A percentile compares a stretch with the other conserved stretches of the same genome.
Evolutionary conservation across 2,113 vertebrate genomes (phyloP).

Genomic region (Chrysochloris asiatica): DNA sequence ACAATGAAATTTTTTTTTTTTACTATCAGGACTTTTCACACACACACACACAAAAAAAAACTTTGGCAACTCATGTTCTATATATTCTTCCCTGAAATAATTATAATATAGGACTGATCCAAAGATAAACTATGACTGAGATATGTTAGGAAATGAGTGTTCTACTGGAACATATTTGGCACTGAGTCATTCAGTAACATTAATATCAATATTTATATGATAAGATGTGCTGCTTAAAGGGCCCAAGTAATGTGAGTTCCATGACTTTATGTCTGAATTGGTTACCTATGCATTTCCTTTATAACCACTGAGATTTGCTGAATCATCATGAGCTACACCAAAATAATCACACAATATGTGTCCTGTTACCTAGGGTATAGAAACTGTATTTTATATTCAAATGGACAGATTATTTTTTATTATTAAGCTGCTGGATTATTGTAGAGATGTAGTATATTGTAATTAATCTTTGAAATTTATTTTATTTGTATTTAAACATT

Average conservation of each 20-base stretch:
- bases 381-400: constrained; percentile 16
- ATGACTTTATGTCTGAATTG: background rate
- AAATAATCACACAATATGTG: background rate
- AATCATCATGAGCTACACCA: background rate
- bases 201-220: background rate
- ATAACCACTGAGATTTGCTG: background rate
- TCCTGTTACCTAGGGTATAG: background rate
- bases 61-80: no score
- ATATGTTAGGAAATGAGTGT: background rate
- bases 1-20: no score
- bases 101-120: no score
- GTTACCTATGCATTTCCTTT: background rate
- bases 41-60: no score
- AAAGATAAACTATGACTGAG: background rate
- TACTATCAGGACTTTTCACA: no score
- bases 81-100: no score
- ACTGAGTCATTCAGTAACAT: background rate
- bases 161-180: background rate
- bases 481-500: constrained; percentile 4
- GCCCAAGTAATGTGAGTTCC: background rate
- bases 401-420: background rate
- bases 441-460: background rate
- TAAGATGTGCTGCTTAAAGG: background rate
- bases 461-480: background rate
- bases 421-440: background rate